Conservation (phyloP, 2,888 invertebrate genomes). For the Cerastis rubricosa region DNA sequence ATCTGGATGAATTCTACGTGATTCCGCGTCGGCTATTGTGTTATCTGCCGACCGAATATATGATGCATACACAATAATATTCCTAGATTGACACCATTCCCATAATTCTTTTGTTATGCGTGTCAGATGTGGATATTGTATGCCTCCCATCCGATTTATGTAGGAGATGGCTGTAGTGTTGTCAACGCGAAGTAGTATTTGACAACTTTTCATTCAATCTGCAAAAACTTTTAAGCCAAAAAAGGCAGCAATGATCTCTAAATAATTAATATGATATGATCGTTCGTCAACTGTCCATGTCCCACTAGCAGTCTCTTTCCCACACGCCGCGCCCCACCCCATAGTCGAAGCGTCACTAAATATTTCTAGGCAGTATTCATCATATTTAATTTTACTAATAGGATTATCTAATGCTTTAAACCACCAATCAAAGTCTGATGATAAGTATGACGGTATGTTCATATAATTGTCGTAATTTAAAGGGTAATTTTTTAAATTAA, state of each 20-base stretch:
- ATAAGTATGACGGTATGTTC: not conserved
- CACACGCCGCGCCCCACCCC: not conserved
- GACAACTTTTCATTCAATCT: not conserved
- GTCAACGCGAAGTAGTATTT: not conserved
- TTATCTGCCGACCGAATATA: constrained; percentile 19
- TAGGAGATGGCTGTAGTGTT: not conserved
- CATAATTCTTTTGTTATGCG: constrained; percentile 1
- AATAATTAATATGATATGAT: constrained; percentile 8
- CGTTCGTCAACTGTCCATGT: constrained; percentile 13
- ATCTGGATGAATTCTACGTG: constrained; percentile 8
- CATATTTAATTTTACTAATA: constrained; percentile 2
- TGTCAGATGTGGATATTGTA: not conserved
- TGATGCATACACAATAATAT: constrained; percentile 3
- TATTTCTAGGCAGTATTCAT: constrained; percentile 10
- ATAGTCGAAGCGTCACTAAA: constrained; percentile 33
- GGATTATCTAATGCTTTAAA: not conserved
- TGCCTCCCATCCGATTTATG: not conserved
- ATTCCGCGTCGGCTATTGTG: constrained; percentile 24
- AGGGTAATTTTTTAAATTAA: not conserved
- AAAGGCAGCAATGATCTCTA: constrained; percentile 5
- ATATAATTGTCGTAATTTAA: constrained; percentile 1
- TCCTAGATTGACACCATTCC: constrained; percentile 6
- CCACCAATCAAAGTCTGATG: constrained; percentile 29
- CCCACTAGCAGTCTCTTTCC: constrained; percentile 13
- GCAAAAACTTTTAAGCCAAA: constrained; percentile 7